phyloP scores from a whole-genome alignment of 2,888 invertebrate genomes.

The Lasioglossum villosulum region DNA sequence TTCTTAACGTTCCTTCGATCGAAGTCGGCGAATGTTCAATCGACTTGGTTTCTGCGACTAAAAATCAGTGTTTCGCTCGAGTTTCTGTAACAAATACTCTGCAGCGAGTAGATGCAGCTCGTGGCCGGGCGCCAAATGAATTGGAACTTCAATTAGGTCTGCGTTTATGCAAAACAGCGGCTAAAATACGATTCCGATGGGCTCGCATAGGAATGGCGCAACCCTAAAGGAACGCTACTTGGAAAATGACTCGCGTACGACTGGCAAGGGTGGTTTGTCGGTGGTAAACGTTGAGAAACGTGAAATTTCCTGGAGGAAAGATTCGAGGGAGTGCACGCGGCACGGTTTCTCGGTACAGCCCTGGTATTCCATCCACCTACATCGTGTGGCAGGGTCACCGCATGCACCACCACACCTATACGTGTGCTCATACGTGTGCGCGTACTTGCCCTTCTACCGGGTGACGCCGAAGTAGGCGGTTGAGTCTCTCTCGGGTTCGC shows the following conservation, averaged over 20 bases:
- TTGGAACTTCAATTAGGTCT: not conserved
- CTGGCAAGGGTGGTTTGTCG: not conserved
- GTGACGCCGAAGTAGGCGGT: not conserved
- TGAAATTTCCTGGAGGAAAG: not conserved
- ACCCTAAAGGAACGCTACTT: not conserved
- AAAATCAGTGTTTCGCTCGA: no score
- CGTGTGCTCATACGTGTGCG: slow-evolving; percentile 69
- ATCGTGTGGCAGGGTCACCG: slow-evolving; percentile 77
- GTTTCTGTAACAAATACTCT: no score
- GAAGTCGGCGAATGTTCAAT: no score
- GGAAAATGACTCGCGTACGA: not conserved
- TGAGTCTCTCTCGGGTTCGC: not conserved
- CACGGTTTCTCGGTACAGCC: slow-evolving; percentile 67
- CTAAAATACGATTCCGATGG: not conserved
- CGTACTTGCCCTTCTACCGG: slow-evolving; percentile 54
- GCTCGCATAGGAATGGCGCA: not conserved
- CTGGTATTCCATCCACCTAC: slow-evolving; percentile 77
- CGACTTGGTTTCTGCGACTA: no score
- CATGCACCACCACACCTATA: slow-evolving; percentile 61
- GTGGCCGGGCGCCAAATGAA: not conserved
- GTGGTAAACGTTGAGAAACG: not conserved
- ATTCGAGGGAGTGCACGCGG: slow-evolving; percentile 25
- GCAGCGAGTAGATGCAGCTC: not conserved
- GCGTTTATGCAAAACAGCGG: not conserved
- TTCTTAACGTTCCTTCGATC: not conserved